Evolutionary conservation across 2,113 vertebrate species (phyloP).

Genomic region (Aspiorhynchus laticeps): DNA sequence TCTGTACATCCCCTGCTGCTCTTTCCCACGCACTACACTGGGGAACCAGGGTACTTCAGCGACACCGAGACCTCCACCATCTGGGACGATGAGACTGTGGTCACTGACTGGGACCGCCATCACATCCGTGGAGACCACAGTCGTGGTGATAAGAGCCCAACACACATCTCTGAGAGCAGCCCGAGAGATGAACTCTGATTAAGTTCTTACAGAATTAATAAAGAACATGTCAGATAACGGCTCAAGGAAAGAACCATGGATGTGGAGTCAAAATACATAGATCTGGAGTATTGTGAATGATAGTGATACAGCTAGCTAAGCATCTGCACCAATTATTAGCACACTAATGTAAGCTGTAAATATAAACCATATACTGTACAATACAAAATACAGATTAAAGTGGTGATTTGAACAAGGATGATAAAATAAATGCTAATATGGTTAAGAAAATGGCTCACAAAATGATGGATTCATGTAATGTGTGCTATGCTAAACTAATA

Average conservation of each 20-base stretch:
- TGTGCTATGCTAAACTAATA: no score
- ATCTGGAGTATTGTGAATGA: not conserved
- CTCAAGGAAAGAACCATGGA: not conserved
- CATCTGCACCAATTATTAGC: not conserved
- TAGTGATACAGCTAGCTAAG: not conserved
- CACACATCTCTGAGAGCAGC: slow-evolving; percentile 52
- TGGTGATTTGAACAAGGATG: not conserved
- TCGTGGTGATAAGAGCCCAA: slow-evolving; percentile 77
- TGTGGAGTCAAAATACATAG: not conserved
- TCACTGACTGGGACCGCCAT: slow-evolving; percentile 91
- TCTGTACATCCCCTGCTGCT: slow-evolving; percentile 93
- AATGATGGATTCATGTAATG: not conserved
- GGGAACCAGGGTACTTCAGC: slow-evolving; percentile 93
- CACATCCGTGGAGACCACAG: slow-evolving; percentile 86
- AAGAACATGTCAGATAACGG: not conserved
- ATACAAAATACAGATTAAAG: not conserved
- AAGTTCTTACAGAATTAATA: not conserved
- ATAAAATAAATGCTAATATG: not conserved
- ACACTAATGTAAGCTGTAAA: not conserved
- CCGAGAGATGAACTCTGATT: slow-evolving; percentile 87
- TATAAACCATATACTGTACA: no score
- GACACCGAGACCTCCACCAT: slow-evolving; percentile 98
- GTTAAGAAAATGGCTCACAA: not conserved
- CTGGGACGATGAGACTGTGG: slow-evolving; percentile 91
- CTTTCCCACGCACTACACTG: slow-evolving; percentile 96